These are phyloP conservation scores for Microctenopoma lineatum DNA, from an alignment of 2,797 vertebrate genomes.

Conservation along the genomic window DNA sequence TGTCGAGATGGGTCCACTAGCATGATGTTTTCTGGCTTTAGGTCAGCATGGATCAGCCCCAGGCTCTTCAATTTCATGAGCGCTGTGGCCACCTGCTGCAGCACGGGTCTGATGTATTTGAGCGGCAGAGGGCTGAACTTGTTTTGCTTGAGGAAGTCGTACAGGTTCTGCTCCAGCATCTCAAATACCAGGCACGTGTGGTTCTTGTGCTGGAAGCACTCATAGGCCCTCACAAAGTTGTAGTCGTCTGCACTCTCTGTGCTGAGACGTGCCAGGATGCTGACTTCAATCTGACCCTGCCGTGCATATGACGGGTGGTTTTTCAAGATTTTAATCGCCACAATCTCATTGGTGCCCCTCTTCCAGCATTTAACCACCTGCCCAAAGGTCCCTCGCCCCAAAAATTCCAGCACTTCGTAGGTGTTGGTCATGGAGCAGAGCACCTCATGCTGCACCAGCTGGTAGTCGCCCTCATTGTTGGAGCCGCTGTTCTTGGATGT, in stretches of 20 bases:
- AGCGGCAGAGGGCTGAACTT: conserved; percentile 99
- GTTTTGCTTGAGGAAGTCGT: conserved; percentile 99
- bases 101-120: conserved; percentile 95
- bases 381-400: conserved; percentile 96
- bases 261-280: conserved; percentile 97
- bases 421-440: conserved; percentile 99
- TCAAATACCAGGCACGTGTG: conserved; percentile 99
- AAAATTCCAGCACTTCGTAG: conserved; percentile 96
- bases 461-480: conserved; percentile 98
- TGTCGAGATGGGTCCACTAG: conserved; percentile 97
- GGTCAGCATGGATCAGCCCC: conserved; percentile 97
- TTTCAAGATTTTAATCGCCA: conserved; percentile 99
- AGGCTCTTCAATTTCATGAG: conserved; percentile 99
- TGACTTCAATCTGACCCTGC: conserved; percentile 98
- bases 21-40: conserved; percentile 99
- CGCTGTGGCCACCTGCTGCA: conserved; percentile 97
- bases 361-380: conserved; percentile 99
- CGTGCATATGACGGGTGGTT: conserved; percentile 98
- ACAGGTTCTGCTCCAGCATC: conserved; percentile 99
- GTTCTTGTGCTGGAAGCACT: conserved; percentile 99
- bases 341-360: conserved; percentile 97
- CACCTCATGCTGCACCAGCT: conserved; percentile 98
- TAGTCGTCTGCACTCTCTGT: conserved; percentile 97
- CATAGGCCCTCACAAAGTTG: conserved; percentile 97
- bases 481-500: conserved; percentile 97